Base-by-base conservation (phyloP, 1,140 invertebrate genomes). In the Chironomus striatipennis region DNA sequence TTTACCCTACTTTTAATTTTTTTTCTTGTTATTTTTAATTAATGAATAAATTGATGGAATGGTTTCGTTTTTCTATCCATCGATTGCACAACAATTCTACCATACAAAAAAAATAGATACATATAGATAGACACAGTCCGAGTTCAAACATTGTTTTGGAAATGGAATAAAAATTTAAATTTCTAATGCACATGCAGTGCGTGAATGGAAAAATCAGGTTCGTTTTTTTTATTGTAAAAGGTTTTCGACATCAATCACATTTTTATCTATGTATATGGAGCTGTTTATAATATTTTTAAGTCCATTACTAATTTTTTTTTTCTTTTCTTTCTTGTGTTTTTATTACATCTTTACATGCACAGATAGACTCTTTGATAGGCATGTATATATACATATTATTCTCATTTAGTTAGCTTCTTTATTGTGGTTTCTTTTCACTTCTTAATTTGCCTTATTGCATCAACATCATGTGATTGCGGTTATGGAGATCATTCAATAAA, bases 391-490 rank as follows among this genome's bases (percentile, higher is more conserved):
- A n/a, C 24, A 2, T 34, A 34, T 34, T 34, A 1, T 34, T 34
- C 24, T 34, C 43, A 47, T 47, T 15, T 47, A 34, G 24, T 47
- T n/a, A 57, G 47, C 47, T 57, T 57, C 47, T 57, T n/a, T 57
- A n/a, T 57, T 57, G 47, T 47, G 43, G 12, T 57, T 57, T 57
- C 47, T 57, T 57, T 57, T 57, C 47, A 15, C 47, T n/a, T 57
- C 12, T 57, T 57, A 57, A 57, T 57, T 57, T 57, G 12, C 8
- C 47, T 57, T 15, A 57, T 57, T 57, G 47, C 47, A 57, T 57
- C 47, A 57, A 57, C 47, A 57, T 57, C 47, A 57, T n/a, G 47
- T 57, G 47, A 57, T 57, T 57, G 47, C 47, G 47, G 47, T 57
- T 57, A 57, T 57, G 24, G 24, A 34, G 24, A 34, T 34, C 24